Evolutionary conservation across 2,113 vertebrate species (phyloP).

Genomic region (Paradoxurus hermaphroditus): DNA sequence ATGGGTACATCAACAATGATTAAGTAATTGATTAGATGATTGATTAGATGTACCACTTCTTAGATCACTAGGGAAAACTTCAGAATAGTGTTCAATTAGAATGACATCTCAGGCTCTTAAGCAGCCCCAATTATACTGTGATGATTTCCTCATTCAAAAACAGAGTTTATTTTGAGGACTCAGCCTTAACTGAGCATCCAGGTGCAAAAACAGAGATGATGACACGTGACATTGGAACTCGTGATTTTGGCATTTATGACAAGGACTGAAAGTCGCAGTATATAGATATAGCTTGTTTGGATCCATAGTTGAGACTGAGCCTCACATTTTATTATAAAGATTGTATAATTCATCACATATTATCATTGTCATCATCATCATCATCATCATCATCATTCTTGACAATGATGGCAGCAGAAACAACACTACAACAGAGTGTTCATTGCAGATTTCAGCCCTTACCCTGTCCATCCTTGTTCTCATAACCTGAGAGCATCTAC

Average conservation of each 20-base stretch:
- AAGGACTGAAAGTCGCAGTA: slow-evolving; percentile 29
- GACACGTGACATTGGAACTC: slow-evolving; percentile 26
- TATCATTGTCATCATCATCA: background rate
- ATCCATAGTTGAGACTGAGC: background rate
- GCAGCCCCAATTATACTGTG: slow-evolving; percentile 55
- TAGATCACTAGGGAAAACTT: slow-evolving; percentile 19
- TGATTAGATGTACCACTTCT: slow-evolving; percentile 18
- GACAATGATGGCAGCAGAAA: background rate
- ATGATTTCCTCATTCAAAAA: slow-evolving; percentile 75
- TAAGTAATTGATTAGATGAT: background rate
- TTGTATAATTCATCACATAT: background rate
- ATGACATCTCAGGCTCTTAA: slow-evolving; percentile 57
- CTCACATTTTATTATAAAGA: background rate
- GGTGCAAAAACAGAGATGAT: slow-evolving; percentile 66
- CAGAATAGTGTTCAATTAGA: slow-evolving; percentile 35
- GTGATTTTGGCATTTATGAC: slow-evolving; percentile 53
- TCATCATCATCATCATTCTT: background rate
- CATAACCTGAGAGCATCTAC: background rate
- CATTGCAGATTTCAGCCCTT: background rate
- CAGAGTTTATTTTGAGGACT: slow-evolving; percentile 74
- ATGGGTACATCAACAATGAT: background rate
- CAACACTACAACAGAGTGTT: background rate
- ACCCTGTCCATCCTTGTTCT: background rate
- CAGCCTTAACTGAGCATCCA: slow-evolving; percentile 68
- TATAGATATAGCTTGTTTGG: slow-evolving; percentile 40